Conservation (phyloP, 1,140 invertebrate genomes). For the Eurosta solidaginis region DNA sequence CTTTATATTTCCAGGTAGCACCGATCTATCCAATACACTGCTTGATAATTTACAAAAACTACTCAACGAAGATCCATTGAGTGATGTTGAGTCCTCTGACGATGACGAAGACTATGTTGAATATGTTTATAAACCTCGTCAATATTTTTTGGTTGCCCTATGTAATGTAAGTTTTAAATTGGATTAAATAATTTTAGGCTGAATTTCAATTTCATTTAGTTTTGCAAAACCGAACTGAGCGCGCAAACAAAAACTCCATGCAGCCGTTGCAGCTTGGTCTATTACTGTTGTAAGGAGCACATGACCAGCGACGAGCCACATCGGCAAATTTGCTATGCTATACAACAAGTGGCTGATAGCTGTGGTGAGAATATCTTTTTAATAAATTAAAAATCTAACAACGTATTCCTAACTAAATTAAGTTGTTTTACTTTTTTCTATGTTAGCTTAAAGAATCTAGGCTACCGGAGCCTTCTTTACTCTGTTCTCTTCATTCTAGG, state of each 20-base stretch:
- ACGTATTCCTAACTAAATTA: too few species aligned
- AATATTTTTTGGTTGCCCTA: slow-evolving; percentile 52
- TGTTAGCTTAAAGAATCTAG: too few species aligned
- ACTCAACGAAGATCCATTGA: slow-evolving; percentile 46
- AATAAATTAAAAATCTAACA: background rate
- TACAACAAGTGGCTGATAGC: slow-evolving; percentile 47
- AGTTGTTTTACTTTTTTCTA: too few species aligned
- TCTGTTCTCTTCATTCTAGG: too few species aligned
- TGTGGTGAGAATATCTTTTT: slow-evolving; percentile 42
- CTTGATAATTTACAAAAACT: slow-evolving; percentile 50
- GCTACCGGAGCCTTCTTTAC: too few species aligned
- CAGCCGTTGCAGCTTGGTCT: slow-evolving; percentile 62
- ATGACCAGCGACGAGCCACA: slow-evolving; percentile 61
- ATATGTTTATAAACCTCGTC: slow-evolving; percentile 53
- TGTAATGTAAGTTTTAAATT: slow-evolving; percentile 47
- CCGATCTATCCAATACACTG: slow-evolving; percentile 37
- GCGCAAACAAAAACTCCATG: slow-evolving; percentile 46
- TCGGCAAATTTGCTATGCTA: slow-evolving; percentile 60
- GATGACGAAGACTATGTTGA: slow-evolving; percentile 51
- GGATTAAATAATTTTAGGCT: background rate
- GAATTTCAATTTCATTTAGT: slow-evolving; percentile 30
- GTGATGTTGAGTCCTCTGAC: slow-evolving; percentile 49
- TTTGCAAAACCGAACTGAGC: slow-evolving; percentile 50
- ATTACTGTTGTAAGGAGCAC: slow-evolving; percentile 64
- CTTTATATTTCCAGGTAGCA: background rate